Evolutionary conservation across 2,113 vertebrate species (phyloP).

Genomic region (Boleophthalmus pectinirostris): DNA sequence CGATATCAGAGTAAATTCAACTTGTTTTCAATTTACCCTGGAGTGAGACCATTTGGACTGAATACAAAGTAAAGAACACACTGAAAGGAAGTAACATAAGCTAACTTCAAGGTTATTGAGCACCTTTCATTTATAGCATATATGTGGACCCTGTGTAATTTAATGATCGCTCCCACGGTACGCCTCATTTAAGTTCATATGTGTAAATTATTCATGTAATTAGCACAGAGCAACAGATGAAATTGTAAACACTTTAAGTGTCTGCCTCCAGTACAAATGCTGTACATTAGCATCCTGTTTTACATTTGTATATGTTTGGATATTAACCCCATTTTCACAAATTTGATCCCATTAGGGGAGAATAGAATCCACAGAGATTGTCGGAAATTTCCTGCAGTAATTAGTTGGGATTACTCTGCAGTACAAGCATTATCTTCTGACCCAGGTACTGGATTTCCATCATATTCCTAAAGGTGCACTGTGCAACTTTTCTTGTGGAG

Average conservation of each 20-base stretch:
- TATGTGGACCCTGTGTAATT: slow-evolving; percentile 27
- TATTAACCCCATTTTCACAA: slow-evolving; percentile 40
- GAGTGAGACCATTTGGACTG: background rate
- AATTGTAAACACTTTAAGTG: slow-evolving; percentile 1
- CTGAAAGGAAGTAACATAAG: background rate
- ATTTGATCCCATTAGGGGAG: slow-evolving; percentile 46
- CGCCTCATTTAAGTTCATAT: slow-evolving; percentile 1
- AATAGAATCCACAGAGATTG: slow-evolving; percentile 41
- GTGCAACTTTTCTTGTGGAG: too few species aligned
- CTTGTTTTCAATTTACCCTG: slow-evolving; percentile 6
- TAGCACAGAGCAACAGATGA: background rate
- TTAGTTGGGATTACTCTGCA: slow-evolving; percentile 50
- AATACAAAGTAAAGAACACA: slow-evolving; percentile 6
- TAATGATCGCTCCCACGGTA: slow-evolving; percentile 32
- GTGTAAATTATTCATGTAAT: background rate
- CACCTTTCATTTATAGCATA: slow-evolving; percentile 5
- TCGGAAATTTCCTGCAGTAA: slow-evolving; percentile 42
- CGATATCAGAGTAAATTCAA: slow-evolving; percentile 6
- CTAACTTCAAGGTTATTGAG: slow-evolving; percentile 1
- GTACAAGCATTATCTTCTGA: slow-evolving; percentile 27
- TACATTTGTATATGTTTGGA: slow-evolving; percentile 16
- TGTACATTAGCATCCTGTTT: background rate
- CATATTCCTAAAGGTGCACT: too few species aligned
- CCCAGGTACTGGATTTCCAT: slow-evolving; percentile 5
- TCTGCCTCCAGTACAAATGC: background rate